Conservation (phyloP, 2,888 invertebrate genomes). For the Yponomeuta malinellus region DNA sequence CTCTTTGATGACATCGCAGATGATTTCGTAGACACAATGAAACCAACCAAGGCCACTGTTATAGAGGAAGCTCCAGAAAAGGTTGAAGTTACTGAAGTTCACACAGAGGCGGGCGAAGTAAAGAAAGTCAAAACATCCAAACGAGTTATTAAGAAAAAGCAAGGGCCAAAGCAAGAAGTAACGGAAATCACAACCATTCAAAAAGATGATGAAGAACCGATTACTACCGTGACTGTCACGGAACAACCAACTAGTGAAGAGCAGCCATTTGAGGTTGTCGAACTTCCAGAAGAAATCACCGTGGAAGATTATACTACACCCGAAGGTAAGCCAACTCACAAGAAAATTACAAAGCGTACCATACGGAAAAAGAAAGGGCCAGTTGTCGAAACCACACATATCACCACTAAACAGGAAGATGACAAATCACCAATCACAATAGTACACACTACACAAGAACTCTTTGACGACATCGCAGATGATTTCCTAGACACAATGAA, state of each 20-base stretch:
- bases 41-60: slow-evolving; percentile 22
- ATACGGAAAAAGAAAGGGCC: slow-evolving; percentile 25
- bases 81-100: slow-evolving; percentile 22
- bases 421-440: slow-evolving; percentile 29
- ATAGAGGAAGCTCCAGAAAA: slow-evolving; percentile 22
- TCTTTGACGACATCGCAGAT: slow-evolving; percentile 27
- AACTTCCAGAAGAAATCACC: slow-evolving; percentile 32
- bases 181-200: slow-evolving; percentile 46
- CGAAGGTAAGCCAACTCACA: slow-evolving; percentile 11
- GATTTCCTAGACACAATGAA: slow-evolving; percentile 25
- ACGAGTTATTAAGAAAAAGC: slow-evolving; percentile 39
- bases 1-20: slow-evolving; percentile 17
- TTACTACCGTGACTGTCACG: too few species aligned
- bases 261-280: slow-evolving; percentile 21
- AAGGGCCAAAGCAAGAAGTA: slow-evolving; percentile 42
- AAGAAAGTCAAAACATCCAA: slow-evolving; percentile 24
- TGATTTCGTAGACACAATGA: slow-evolving; percentile 24
- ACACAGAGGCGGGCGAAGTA: slow-evolving; percentile 23
- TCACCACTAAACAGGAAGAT: slow-evolving; percentile 63
- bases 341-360: slow-evolving; percentile 16
- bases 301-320: slow-evolving; percentile 14
- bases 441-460: slow-evolving; percentile 29
- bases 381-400: slow-evolving; percentile 36
- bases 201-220: slow-evolving; percentile 29
- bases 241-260: slow-evolving; percentile 15